Base-by-base conservation (phyloP, 2,888 invertebrate species). In the Bellardia pandia region DNA sequence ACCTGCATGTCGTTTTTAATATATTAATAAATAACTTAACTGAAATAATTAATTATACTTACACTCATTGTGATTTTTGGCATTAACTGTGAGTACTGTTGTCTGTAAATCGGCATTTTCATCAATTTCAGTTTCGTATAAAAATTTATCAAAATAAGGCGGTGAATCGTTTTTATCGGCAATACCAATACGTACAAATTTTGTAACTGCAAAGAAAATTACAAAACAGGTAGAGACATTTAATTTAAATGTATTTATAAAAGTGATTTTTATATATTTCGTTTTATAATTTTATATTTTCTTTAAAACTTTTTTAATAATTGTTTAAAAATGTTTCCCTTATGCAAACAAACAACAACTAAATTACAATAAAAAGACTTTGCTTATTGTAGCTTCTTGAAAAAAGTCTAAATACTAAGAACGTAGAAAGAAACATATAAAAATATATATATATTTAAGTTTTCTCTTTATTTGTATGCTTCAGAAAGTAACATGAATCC, bases 111-210 rank as follows among this genome's bases (percentile, higher is more conserved):
- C 98, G 94, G 98, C 98, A 96, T 98, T 98, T 94, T 98, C 99
- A 95, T 98, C 98, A 93, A 99, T 98, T 94, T 98, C 98, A 92
- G 99, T 98, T 94, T 98, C 98, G 95, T 98, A 98, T 91, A 98
- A 95, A 92, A 97, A 97, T 95, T 98, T 98, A 95, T 98, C 98
- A 95, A 99, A 99, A 94, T 98, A 98, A 90, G 99, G 99, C 89
- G 98, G 98, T 94, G 99, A 99, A 95, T 99, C 99, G 96, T 99
- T 99, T 95, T 98, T 98, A 95, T 99, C 99, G 91, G 98, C 98
- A 93, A 99, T 98, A 92, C 98, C 98, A 94, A 99, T 98, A 90
- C 98, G 98, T 94, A 98, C 98, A 95, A 98, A 98, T 95, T 98
- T 98, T 91, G 98, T 98, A 94, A 98, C 98, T 98, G 96, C 51